A percentile compares a stretch with the other conserved stretches of the same genome.
phyloP scores from a whole-genome alignment of 2,797 vertebrate species.

The Phalloptychus januarius region DNA sequence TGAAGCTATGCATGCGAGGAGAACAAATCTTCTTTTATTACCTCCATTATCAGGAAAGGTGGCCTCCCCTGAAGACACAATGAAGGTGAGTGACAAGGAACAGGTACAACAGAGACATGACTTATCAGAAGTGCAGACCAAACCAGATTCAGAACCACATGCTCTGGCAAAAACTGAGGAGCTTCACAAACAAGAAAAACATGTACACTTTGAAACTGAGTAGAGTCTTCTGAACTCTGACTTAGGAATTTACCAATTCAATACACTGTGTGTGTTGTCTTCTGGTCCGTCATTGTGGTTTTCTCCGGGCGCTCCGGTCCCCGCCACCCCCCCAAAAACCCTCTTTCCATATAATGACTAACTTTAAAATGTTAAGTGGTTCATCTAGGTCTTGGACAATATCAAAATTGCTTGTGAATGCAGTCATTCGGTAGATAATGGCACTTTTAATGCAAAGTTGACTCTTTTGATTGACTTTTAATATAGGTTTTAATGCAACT shows the following conservation, averaged over 20 bases:
- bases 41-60: not conserved
- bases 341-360: not conserved
- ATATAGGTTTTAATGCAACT: too few relatives aligned
- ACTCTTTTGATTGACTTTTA: too few relatives aligned
- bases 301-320: not conserved
- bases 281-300: not conserved
- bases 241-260: not conserved
- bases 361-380: not conserved
- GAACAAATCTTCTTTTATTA: not conserved
- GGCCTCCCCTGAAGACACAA: not conserved
- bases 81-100: too few relatives aligned
- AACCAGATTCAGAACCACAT: not conserved
- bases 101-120: not conserved
- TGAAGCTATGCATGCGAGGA: not conserved
- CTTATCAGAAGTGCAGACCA: not conserved
- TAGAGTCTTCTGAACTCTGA: too few relatives aligned
- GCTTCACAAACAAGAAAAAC: not conserved
- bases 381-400: not conserved
- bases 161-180: not conserved
- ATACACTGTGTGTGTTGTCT: not conserved
- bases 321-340: not conserved
- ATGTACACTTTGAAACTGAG: not conserved
- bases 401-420: not conserved
- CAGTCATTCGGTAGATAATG: too few relatives aligned
- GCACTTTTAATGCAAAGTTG: too few relatives aligned